Percentiles rank a stretch among this genome's conserved stretches.
Evolutionary conservation across 92 coral and sea anemone species (phyloP).

Genomic region (Bergia puertoricense): DNA sequence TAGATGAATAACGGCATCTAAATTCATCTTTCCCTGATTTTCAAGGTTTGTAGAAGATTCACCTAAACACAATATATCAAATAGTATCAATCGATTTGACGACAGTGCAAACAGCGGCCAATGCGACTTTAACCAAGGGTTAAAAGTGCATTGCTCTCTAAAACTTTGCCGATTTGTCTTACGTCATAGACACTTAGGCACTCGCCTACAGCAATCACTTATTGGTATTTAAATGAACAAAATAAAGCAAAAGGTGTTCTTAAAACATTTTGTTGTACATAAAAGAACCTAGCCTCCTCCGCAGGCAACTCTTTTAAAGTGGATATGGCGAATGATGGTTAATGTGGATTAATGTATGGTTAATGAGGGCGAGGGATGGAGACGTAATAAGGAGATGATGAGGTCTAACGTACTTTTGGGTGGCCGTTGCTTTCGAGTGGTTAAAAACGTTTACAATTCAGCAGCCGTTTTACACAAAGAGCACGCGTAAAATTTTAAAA

Average conservation of each 20-base stretch:
- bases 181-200: neutral
- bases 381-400: too few relatives aligned
- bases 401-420: too few relatives aligned
- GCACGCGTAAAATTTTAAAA: too few relatives aligned
- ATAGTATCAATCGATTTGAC: neutral
- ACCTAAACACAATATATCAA: neutral
- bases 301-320: too few relatives aligned
- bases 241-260: neutral
- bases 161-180: too few relatives aligned
- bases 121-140: neutral
- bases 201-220: neutral
- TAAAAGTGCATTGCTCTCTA: too few relatives aligned
- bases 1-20: conserved; percentile 49
- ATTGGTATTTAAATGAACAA: neutral
- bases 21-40: neutral
- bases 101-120: neutral
- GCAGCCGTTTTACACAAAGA: too few relatives aligned
- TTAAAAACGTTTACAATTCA: too few relatives aligned
- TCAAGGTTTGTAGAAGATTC: conserved; percentile 1
- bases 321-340: too few relatives aligned
- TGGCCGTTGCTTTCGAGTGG: too few relatives aligned
- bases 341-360: too few relatives aligned
- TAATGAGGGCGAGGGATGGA: too few relatives aligned
- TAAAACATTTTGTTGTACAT: neutral
- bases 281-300: neutral